These are phyloP conservation scores for Trachelus iudaicus DNA, from an alignment of 2,888 invertebrate species.

Conservation along the genomic window DNA sequence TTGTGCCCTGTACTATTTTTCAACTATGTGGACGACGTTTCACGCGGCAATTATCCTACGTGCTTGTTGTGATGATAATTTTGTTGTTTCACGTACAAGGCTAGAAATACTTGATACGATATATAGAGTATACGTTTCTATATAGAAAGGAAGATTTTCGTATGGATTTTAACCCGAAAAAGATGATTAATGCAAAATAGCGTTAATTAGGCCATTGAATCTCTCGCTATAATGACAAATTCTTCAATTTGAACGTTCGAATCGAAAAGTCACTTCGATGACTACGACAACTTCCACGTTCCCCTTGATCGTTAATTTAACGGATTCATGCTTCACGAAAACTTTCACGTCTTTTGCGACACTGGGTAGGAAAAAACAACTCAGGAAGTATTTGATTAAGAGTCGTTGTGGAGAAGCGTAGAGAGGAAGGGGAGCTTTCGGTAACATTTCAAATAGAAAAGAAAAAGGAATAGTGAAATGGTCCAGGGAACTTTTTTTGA, in stretches of 20 bases:
- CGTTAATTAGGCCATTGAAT: neutral
- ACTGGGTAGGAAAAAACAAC: neutral
- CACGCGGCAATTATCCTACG: neutral
- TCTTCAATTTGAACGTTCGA: neutral
- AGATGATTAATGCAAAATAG: neutral
- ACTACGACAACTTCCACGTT: neutral
- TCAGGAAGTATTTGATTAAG: slow-evolving; percentile 3
- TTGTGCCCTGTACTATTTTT: neutral
- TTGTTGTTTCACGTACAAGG: neutral
- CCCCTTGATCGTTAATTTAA: neutral
- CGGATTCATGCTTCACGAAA: neutral
- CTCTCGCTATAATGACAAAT: neutral
- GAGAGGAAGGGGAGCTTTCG: neutral
- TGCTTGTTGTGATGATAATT: neutral
- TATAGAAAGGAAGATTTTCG: neutral
- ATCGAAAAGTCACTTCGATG: neutral
- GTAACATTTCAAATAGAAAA: neutral
- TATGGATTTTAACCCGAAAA: neutral
- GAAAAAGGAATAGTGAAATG: neutral
- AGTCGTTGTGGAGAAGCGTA: neutral
- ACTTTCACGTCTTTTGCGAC: slow-evolving; percentile 10
- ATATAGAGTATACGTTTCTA: neutral
- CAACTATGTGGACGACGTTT: neutral
- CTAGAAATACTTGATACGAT: neutral
- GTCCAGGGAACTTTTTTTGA: neutral